These are phyloP conservation scores for Sphenopsis melanotis DNA, from an alignment of 2,797 vertebrate species.

Conservation along the genomic window DNA sequence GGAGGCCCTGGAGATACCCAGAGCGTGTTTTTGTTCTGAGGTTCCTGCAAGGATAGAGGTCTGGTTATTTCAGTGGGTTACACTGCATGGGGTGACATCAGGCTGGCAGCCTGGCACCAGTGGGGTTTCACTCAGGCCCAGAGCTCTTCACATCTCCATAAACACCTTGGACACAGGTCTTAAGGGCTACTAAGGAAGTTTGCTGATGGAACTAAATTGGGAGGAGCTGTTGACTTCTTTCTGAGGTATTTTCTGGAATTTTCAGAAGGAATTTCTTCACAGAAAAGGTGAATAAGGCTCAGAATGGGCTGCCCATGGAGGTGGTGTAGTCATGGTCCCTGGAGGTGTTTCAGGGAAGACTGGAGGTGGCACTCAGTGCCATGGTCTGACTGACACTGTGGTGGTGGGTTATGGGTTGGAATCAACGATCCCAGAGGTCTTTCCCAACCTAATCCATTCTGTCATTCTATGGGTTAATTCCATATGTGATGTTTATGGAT, in stretches of 20 bases:
- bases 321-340: background rate
- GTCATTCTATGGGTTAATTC: background rate
- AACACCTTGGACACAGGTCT: background rate
- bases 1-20: background rate
- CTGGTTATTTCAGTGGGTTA: background rate
- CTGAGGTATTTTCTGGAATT: background rate
- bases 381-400: accelerated
- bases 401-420: background rate
- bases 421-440: background rate
- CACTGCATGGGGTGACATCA: background rate
- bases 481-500: background rate
- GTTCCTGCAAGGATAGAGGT: background rate
- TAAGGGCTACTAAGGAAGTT: background rate
- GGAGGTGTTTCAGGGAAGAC: background rate
- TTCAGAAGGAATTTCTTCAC: background rate
- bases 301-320: background rate
- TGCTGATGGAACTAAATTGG: background rate
- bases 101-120: background rate
- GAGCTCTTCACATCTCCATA: background rate
- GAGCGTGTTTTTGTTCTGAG: background rate
- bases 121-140: background rate
- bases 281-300: background rate
- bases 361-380: background rate
- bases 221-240: background rate
- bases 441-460: background rate